A percentile compares a stretch with the other conserved stretches of the same genome.
These are phyloP conservation scores for Austrolebias charrua DNA, from an alignment of 2,797 vertebrate species.

Conservation along the genomic window DNA sequence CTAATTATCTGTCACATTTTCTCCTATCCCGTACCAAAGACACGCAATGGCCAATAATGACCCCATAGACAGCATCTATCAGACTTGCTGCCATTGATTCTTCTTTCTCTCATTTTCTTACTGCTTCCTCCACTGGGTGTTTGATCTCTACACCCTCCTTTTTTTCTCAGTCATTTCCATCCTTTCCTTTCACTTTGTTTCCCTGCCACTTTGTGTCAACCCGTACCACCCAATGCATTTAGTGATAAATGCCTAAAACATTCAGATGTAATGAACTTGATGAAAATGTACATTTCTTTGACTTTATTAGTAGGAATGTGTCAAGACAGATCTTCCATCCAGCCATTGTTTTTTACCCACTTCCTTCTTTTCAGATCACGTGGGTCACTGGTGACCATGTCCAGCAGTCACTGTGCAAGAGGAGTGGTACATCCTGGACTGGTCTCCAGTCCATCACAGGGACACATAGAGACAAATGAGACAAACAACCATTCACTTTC, in stretches of 20 bases:
- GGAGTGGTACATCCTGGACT: too few species aligned
- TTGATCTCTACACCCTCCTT: constrained; percentile 11
- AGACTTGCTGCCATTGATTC: constrained; percentile 77
- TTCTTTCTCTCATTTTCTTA: constrained; percentile 44
- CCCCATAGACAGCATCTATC: constrained; percentile 81
- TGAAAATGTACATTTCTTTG: constrained; percentile 44
- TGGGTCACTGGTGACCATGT: too few species aligned
- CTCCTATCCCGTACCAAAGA: constrained; percentile 80
- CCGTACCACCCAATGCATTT: constrained; percentile 16
- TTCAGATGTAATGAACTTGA: constrained; percentile 45
- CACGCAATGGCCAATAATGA: constrained; percentile 84
- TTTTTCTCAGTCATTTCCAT: constrained; percentile 37
- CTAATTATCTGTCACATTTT: constrained; percentile 86
- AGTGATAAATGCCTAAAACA: constrained; percentile 24
- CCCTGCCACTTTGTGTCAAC: constrained; percentile 35
- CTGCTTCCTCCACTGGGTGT: constrained; percentile 33
- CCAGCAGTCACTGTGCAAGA: too few species aligned
- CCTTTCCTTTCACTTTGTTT: constrained; percentile 44
- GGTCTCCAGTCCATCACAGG: too few species aligned
- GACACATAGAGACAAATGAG: too few species aligned
- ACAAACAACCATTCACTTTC: too few species aligned
- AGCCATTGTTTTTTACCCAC: too few species aligned
- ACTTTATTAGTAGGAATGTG: constrained; percentile 42
- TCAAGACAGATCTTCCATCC: constrained; percentile 7
- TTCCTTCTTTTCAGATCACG: too few species aligned